A percentile compares a stretch with the other conserved stretches of the same genome.
phyloP scores from a whole-genome alignment of 2,888 invertebrate genomes.

The Drosophila austrosaltans region DNA sequence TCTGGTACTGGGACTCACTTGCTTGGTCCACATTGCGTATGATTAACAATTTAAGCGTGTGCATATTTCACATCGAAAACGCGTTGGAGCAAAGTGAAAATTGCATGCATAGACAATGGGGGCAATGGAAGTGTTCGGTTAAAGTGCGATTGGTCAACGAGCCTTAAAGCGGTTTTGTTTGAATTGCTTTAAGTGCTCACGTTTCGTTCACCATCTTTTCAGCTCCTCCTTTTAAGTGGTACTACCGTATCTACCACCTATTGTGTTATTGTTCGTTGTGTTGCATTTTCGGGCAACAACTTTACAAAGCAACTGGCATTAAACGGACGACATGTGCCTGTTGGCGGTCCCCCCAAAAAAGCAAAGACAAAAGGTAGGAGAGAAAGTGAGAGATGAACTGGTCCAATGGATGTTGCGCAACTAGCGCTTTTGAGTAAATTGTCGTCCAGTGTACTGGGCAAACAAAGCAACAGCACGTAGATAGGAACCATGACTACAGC shows the following conservation, averaged over 20 bases:
- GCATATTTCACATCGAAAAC: conserved; percentile 57
- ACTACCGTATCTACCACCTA: background rate
- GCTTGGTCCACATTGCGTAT: conserved; percentile 61
- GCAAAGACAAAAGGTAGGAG: conserved; percentile 36
- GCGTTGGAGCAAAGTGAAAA: conserved; percentile 47
- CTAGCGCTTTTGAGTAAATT: conserved; percentile 66
- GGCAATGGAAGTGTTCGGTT: background rate
- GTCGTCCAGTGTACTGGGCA: conserved; percentile 54
- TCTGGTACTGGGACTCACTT: background rate
- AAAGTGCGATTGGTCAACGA: background rate
- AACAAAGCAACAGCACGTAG: conserved; percentile 54
- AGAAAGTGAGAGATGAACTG: conserved; percentile 14
- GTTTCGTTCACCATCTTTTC: background rate
- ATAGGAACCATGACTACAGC: background rate
- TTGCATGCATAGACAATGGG: conserved; percentile 43
- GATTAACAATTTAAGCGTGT: conserved; percentile 67
- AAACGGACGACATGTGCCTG: conserved; percentile 40
- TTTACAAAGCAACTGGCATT: conserved; percentile 49
- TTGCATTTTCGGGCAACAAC: conserved; percentile 36
- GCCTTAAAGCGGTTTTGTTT: conserved; percentile 34
- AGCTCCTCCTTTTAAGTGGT: background rate
- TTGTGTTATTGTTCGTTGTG: conserved; percentile 8
- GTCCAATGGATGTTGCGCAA: conserved; percentile 22
- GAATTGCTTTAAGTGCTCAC: conserved; percentile 32
- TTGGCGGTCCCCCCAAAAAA: background rate